Conservation (phyloP, 2,113 vertebrate species). For the Cercopithecus mona region DNA sequence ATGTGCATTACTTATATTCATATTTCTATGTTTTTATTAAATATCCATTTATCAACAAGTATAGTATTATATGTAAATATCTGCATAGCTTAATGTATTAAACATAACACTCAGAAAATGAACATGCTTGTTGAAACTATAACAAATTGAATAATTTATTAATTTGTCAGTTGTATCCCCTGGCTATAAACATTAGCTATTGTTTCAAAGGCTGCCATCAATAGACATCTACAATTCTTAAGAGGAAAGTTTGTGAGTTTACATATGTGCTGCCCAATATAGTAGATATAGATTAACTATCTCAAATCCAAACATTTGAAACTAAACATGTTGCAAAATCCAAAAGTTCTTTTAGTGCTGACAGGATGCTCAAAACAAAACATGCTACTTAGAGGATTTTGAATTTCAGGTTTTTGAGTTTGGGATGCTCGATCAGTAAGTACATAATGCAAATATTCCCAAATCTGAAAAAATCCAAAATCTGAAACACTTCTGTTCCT, state of each 20-base stretch:
- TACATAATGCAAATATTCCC: neutral
- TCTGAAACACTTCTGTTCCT: neutral
- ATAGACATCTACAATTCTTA: neutral
- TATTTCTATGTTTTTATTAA: neutral
- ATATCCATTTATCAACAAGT: neutral
- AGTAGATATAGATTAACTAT: neutral
- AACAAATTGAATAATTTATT: neutral
- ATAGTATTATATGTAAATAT: neutral
- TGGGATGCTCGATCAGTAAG: neutral
- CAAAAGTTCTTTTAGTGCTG: too few species aligned
- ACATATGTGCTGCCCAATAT: neutral
- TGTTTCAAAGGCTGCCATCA: neutral
- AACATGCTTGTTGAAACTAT: neutral
- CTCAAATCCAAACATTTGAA: neutral
- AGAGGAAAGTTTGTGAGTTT: neutral
- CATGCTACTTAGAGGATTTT: neutral
- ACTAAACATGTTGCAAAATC: neutral
- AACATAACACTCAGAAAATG: neutral
- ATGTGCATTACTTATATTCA: neutral
- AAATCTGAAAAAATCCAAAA: neutral
- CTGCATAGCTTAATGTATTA: neutral
- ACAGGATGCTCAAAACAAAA: neutral
- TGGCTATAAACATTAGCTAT: neutral
- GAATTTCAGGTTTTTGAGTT: neutral
- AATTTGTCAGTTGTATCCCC: neutral